Conservation (phyloP, 2,888 invertebrate genomes). For the Abrostola triplasia region DNA sequence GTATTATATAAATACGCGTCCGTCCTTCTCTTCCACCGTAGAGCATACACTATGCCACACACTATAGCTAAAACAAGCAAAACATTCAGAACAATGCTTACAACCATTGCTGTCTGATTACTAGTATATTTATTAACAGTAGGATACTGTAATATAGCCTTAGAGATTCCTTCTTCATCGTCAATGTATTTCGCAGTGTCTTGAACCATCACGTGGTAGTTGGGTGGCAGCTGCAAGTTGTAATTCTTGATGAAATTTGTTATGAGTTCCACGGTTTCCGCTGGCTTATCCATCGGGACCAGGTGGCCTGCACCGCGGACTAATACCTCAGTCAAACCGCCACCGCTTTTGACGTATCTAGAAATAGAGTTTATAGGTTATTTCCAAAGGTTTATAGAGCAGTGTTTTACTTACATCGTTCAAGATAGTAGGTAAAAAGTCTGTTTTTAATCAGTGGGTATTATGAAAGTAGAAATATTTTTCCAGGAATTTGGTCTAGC, state of each 20-base stretch:
- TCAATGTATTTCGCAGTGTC: slow-evolving; percentile 52
- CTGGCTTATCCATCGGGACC: slow-evolving; percentile 89
- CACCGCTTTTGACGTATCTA: slow-evolving; percentile 88
- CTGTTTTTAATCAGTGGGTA: too few species aligned
- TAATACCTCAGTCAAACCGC: slow-evolving; percentile 87
- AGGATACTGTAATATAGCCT: slow-evolving; percentile 40
- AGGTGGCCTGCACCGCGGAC: slow-evolving; percentile 90
- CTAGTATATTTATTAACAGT: slow-evolving; percentile 30
- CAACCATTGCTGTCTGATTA: slow-evolving; percentile 60
- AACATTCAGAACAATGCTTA: slow-evolving; percentile 73
- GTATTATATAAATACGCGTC: slow-evolving; percentile 66
- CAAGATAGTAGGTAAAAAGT: too few species aligned
- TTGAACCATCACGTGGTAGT: slow-evolving; percentile 51
- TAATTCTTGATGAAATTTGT: slow-evolving; percentile 67
- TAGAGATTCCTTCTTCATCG: slow-evolving; percentile 49
- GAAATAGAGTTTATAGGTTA: slow-evolving; percentile 24
- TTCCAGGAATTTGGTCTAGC: too few species aligned
- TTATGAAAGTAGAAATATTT: too few species aligned
- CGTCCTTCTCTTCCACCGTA: slow-evolving; percentile 66
- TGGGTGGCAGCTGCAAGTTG: slow-evolving; percentile 59
- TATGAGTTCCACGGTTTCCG: slow-evolving; percentile 71
- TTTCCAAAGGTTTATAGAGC: too few species aligned
- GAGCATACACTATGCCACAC: slow-evolving; percentile 59
- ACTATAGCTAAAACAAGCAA: slow-evolving; percentile 62
- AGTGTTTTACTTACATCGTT: too few species aligned